Percentiles rank a stretch among this genome's conserved stretches.
Conservation (phyloP, 2,888 invertebrate genomes). For the Hydropsyche betteni region DNA sequence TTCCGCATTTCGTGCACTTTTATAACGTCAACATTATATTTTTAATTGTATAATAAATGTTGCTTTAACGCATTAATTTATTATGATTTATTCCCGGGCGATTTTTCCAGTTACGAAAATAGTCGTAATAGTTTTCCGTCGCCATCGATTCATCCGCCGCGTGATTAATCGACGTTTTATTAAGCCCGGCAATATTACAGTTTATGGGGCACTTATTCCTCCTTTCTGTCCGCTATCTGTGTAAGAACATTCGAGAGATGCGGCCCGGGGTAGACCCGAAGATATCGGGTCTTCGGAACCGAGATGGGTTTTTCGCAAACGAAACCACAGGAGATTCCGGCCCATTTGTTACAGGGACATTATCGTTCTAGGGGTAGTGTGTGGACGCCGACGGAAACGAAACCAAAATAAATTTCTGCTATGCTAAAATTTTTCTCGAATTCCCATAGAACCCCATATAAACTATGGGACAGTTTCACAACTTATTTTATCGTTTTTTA, state of each 20-base stretch:
- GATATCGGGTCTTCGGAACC: conserved; percentile 29
- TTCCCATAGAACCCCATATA: no score
- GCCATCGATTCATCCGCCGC: not conserved
- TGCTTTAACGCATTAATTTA: conserved; percentile 31
- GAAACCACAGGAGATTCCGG: conserved; percentile 39
- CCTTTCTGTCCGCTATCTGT: conserved; percentile 20
- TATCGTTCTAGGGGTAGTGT: conserved; percentile 34
- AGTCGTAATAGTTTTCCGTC: not conserved
- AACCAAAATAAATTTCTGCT: conserved; percentile 1
- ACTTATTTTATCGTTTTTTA: no score
- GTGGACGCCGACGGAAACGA: conserved; percentile 4
- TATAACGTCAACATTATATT: conserved; percentile 24
- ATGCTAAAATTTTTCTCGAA: no score
- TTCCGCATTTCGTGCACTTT: conserved; percentile 31
- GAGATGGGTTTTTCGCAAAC: conserved; percentile 34
- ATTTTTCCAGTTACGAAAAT: not conserved
- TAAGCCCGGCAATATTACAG: conserved; percentile 16
- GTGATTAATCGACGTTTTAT: conserved; percentile 30
- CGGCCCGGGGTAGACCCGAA: not conserved
- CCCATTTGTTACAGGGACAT: conserved; percentile 41
- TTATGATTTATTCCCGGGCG: conserved; percentile 18
- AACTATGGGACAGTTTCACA: no score
- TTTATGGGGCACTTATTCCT: conserved; percentile 33
- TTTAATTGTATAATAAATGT: conserved; percentile 28
- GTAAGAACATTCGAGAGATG: conserved; percentile 29